These are phyloP conservation scores for Congeria kusceri DNA, from an alignment of 2,888 invertebrate species.

Conservation along the genomic window DNA sequence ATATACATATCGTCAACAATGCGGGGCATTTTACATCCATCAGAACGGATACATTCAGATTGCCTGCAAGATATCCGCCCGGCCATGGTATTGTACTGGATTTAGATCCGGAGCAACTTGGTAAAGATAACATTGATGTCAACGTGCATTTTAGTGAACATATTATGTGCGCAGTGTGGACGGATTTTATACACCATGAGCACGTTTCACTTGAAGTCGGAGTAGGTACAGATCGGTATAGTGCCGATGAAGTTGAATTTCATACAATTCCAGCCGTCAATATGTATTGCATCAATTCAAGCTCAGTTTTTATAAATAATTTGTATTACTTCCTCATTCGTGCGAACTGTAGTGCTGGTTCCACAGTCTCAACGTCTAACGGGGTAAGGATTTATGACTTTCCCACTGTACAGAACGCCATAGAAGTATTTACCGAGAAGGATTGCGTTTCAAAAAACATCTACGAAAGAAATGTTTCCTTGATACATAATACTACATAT, in stretches of 20 bases:
- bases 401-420: too few species aligned
- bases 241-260: constrained; percentile 19
- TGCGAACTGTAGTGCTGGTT: constrained; percentile 31
- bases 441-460: too few species aligned
- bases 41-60: constrained; percentile 24
- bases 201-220: constrained; percentile 24
- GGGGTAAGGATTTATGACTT: constrained; percentile 17
- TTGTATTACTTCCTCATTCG: constrained; percentile 10
- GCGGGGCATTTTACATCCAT: constrained; percentile 43
- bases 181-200: constrained; percentile 44
- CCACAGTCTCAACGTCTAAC: constrained; percentile 20
- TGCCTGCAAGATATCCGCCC: constrained; percentile 59
- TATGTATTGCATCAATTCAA: constrained; percentile 6
- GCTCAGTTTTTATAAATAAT: not conserved
- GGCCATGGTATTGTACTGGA: constrained; percentile 48
- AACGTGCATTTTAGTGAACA: constrained; percentile 6
- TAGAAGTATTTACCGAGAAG: too few species aligned
- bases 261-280: not conserved
- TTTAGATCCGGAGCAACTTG: constrained; percentile 22
- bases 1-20: constrained; percentile 46
- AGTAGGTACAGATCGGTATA: constrained; percentile 14
- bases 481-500: too few species aligned
- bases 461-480: too few species aligned
- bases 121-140: not conserved
- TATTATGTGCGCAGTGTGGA: constrained; percentile 43